These are phyloP conservation scores for Hyles lineata DNA, from an alignment of 2,888 invertebrate species.

Conservation along the genomic window DNA sequence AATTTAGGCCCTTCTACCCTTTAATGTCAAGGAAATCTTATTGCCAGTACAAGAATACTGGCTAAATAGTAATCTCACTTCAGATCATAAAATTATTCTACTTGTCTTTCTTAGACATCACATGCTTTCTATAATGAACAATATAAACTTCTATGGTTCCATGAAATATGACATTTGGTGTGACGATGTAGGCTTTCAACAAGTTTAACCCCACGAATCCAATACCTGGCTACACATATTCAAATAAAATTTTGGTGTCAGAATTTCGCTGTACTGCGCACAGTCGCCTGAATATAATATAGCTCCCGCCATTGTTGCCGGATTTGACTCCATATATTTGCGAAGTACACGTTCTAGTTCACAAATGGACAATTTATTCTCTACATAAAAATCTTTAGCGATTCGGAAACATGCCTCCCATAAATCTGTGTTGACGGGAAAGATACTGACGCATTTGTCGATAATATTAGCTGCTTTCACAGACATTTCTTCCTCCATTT, in stretches of 20 bases:
- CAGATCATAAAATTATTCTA: too few relatives aligned
- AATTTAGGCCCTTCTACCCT: too few relatives aligned
- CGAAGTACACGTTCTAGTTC: slow-evolving; percentile 83
- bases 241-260: slow-evolving; percentile 77
- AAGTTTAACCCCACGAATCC: slow-evolving; percentile 74
- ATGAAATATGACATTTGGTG: background rate
- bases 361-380: slow-evolving; percentile 70
- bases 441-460: slow-evolving; percentile 72
- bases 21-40: too few relatives aligned
- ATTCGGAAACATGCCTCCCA: slow-evolving; percentile 76
- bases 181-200: too few relatives aligned
- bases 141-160: slow-evolving; percentile 34
- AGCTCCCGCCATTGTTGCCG: slow-evolving; percentile 76
- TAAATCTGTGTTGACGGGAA: slow-evolving; percentile 68
- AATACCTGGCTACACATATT: slow-evolving; percentile 79
- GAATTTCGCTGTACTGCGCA: slow-evolving; percentile 72
- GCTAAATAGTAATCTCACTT: too few relatives aligned
- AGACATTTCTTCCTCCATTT: slow-evolving; percentile 56
- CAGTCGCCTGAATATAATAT: slow-evolving; percentile 80
- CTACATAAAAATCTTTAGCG: slow-evolving; percentile 72
- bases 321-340: slow-evolving; percentile 82
- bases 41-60: too few relatives aligned
- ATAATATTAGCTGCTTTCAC: slow-evolving; percentile 65
- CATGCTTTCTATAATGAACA: background rate
- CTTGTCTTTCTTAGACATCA: background rate